Evolutionary conservation across 2,888 invertebrate genomes (phyloP).

Genomic region (Tetragonula carbonaria): DNA sequence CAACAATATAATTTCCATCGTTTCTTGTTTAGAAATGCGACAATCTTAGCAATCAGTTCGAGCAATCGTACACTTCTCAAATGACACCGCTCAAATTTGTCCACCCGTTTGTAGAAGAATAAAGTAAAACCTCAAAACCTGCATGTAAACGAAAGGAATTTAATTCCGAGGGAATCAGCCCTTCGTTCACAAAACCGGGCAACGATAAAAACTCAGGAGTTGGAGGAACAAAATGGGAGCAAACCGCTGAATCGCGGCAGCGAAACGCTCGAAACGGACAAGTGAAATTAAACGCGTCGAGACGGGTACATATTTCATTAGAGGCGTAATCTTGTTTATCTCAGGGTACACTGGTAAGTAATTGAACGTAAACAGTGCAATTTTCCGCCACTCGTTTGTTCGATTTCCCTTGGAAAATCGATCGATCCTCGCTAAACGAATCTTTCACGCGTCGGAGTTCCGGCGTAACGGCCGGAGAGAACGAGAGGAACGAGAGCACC

Average conservation of each 20-base stretch:
- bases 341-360: conserved; percentile 36
- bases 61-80: not conserved
- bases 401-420: conserved; percentile 13
- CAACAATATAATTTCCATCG: not conserved
- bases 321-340: conserved; percentile 48
- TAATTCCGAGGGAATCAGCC: conserved; percentile 4
- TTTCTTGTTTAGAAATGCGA: not conserved
- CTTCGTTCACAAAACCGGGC: not conserved
- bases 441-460: not conserved
- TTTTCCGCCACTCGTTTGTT: conserved; percentile 5
- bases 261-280: not conserved
- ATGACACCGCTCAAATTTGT: not conserved
- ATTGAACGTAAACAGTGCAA: conserved; percentile 51
- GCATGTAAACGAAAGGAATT: conserved; percentile 19
- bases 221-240: not conserved
- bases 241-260: not conserved
- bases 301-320: conserved; percentile 44
- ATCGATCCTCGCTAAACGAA: conserved; percentile 27
- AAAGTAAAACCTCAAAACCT: not conserved
- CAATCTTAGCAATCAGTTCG: conserved; percentile 11
- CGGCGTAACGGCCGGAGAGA: not conserved
- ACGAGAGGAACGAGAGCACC: not conserved
- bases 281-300: conserved; percentile 36
- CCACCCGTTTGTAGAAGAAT: not conserved
- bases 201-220: conserved; percentile 19